These are phyloP conservation scores for Ramphastos sulfuratus DNA, from an alignment of 2,113 vertebrate genomes.

Conservation along the genomic window DNA sequence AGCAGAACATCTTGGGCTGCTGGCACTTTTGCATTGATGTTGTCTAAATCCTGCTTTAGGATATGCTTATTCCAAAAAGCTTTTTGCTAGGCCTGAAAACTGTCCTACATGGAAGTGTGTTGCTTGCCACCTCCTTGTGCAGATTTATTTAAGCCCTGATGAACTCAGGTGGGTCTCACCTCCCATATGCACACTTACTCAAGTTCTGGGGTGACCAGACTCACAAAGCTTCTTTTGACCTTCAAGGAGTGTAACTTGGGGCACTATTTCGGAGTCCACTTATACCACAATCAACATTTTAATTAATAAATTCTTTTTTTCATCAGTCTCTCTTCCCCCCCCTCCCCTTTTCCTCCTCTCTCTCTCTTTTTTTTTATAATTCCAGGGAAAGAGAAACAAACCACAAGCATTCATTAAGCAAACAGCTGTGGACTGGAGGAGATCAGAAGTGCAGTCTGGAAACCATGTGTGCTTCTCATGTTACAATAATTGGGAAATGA, in stretches of 20 bases:
- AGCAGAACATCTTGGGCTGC: conserved; percentile 61
- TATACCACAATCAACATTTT: not conserved
- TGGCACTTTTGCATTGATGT: conserved; percentile 55
- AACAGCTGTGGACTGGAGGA: conserved; percentile 57
- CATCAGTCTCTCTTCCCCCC: conserved; percentile 34
- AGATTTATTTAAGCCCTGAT: conserved; percentile 9
- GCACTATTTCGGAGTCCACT: not conserved
- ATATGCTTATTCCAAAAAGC: conserved; percentile 59
- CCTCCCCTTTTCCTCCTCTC: not conserved
- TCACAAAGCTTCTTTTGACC: conserved; percentile 22
- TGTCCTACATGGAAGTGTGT: conserved; percentile 12
- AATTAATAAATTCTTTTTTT: conserved; percentile 52
- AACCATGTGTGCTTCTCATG: conserved; percentile 66
- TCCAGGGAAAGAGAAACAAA: conserved; percentile 62
- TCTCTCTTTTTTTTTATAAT: not conserved
- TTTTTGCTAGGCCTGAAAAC: conserved; percentile 53
- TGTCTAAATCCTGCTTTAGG: conserved; percentile 50
- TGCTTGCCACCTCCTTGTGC: conserved; percentile 35
- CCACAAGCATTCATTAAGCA: conserved; percentile 66
- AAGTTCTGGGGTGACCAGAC: conserved; percentile 17
- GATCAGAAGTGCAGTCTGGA: conserved; percentile 51
- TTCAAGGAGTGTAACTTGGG: conserved; percentile 35
- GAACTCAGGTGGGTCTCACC: too few species aligned
- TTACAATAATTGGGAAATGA: conserved; percentile 70
- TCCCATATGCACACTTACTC: not conserved